Conservation (phyloP, 2,113 vertebrate genomes). For the Gorsachius goisagi region DNA sequence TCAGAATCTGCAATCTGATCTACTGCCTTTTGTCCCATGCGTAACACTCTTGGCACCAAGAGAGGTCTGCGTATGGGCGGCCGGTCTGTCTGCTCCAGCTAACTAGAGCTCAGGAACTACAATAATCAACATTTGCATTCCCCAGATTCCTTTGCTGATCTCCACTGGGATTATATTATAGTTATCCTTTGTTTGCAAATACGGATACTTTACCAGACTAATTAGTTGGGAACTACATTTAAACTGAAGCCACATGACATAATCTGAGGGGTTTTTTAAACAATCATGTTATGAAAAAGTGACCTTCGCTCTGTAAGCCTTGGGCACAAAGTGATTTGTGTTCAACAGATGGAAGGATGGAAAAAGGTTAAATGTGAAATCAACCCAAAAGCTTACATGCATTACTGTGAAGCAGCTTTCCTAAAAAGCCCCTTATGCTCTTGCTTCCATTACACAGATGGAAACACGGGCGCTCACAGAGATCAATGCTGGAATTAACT, state of each 20-base stretch:
- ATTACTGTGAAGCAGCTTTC: background rate
- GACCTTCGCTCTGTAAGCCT: constrained; percentile 13
- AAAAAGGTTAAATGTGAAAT: background rate
- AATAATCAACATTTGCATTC: constrained; percentile 48
- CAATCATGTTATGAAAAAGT: constrained; percentile 36
- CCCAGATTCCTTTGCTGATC: constrained; percentile 44
- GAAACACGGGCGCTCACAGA: background rate
- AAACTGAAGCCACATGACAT: constrained; percentile 58
- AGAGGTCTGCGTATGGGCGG: background rate
- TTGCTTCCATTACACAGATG: background rate
- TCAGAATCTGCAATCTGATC: background rate
- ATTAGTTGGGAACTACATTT: constrained; percentile 55
- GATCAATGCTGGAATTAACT: background rate
- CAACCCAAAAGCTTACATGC: background rate
- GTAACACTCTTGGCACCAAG: background rate
- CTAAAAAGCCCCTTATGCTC: background rate
- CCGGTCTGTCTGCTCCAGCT: background rate
- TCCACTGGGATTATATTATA: constrained; percentile 44
- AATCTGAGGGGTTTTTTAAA: constrained; percentile 45
- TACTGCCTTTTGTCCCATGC: background rate
- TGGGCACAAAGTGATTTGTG: background rate
- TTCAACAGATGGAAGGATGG: background rate
- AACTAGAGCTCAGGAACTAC: constrained; percentile 20
- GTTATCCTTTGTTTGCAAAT: constrained; percentile 71
- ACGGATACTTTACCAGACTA: constrained; percentile 33